These are phyloP conservation scores for Metellina segmentata DNA, from an alignment of 2,888 invertebrate genomes.

Conservation along the genomic window DNA sequence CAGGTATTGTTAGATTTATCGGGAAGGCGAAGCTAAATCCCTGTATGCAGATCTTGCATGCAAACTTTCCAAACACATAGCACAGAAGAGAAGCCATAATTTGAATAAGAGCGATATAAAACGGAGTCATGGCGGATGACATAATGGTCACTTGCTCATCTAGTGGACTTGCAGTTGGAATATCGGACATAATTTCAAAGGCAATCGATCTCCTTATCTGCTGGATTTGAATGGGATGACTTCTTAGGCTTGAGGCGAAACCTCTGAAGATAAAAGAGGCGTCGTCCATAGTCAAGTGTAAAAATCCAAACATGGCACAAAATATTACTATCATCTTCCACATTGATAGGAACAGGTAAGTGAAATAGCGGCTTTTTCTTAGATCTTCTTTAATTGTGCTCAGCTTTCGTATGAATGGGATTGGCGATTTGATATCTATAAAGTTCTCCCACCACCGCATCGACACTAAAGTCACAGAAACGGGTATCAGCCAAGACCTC, in stretches of 20 bases:
- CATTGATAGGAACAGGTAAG: conserved; percentile 92
- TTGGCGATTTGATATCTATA: conserved; percentile 91
- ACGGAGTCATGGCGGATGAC: conserved; percentile 77
- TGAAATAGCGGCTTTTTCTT: conserved; percentile 91
- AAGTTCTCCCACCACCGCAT: conserved; percentile 99
- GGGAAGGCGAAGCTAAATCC: conserved; percentile 82
- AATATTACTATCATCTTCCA: conserved; percentile 95
- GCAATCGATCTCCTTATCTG: conserved; percentile 53
- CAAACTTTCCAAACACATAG: conserved; percentile 82
- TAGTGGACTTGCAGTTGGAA: conserved; percentile 68
- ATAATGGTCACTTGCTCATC: conserved; percentile 62
- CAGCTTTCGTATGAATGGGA: conserved; percentile 88
- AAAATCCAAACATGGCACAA: conserved; percentile 87
- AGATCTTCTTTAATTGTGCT: conserved; percentile 91
- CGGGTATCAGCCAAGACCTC: conserved; percentile 90
- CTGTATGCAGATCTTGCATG: conserved; percentile 83
- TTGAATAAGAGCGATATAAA: conserved; percentile 80
- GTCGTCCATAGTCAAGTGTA: conserved; percentile 87
- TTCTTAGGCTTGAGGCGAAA: conserved; percentile 88
- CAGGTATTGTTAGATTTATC: conserved; percentile 81
- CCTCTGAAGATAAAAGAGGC: conserved; percentile 90
- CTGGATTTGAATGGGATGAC: conserved; percentile 83
- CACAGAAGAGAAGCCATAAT: conserved; percentile 80
- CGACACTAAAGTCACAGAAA: conserved; percentile 91
- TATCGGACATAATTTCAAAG: conserved; percentile 53